Base-by-base conservation (phyloP, 2,113 vertebrate species). In the Phainopepla nitens region DNA sequence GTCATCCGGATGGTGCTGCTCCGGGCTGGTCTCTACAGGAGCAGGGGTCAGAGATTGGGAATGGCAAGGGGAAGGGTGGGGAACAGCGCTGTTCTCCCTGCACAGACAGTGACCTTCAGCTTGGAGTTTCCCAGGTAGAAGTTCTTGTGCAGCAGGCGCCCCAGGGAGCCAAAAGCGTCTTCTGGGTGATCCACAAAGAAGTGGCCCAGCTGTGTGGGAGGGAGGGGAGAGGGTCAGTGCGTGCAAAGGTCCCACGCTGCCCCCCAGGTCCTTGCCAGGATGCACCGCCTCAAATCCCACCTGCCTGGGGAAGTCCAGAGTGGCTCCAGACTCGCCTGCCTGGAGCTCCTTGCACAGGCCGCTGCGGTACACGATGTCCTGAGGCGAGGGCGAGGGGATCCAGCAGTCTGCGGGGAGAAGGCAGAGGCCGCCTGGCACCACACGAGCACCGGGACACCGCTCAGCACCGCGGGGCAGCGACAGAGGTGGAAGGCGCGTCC, bases 171-270 rank as follows among this genome's bases (percentile, higher is more conserved):
- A 77, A 96, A 96, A 0, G 88, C 96, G 0, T 96, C 96, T 73
- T 96, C 94, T 0, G 96, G 94, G 65, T 96, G 94, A 87, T 96
- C 94, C 88, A 94, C 51, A 29, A 96, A 96, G 65, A 96, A 96
- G 66, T 95, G 82, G 6, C 96, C 47, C 22, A 96, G 56, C 96
- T 96, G 58, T 6, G 21, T 0, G 1, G 4, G 29, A 60, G 20
- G 5, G 7, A 33, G 1, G 18, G 2, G 4, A 29, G 73, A 25
- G 6, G 7, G 13, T 3, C 24, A 25, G 28, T 27, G 27, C 0
- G 2, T 4, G 6, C 13, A 10, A 50, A 39, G 27, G 7, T 17
- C 7, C 23, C 9, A 15, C 0, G 0, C 9, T 1, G 0, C 2
- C 16, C 4, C 5, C 9, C 23, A 45, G 1, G 5, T 21, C 47